These are phyloP conservation scores for Aphaenogaster ashmeadi DNA, from an alignment of 1,140 invertebrate species.

Conservation along the genomic window DNA sequence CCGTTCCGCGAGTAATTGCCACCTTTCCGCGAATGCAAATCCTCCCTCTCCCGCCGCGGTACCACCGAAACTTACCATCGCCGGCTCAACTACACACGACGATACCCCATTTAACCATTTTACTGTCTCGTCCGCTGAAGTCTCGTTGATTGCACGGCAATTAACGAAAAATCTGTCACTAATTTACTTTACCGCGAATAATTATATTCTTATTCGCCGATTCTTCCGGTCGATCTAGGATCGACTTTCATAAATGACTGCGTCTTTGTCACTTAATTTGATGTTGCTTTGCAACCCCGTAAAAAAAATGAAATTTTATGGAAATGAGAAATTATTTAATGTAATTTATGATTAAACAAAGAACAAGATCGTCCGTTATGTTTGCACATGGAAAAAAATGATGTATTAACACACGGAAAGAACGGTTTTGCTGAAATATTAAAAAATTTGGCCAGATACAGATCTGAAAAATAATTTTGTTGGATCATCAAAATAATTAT, in stretches of 20 bases:
- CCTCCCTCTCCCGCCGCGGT: constrained; percentile 59
- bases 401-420: too few relatives aligned
- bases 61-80: constrained; percentile 29
- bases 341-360: constrained; percentile 3
- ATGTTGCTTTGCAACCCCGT: not conserved
- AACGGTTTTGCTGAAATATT: too few relatives aligned
- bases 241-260: not conserved
- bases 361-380: not conserved
- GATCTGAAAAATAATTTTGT: too few relatives aligned
- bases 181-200: not conserved
- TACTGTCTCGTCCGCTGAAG: constrained; percentile 20
- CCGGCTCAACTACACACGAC: constrained; percentile 13
- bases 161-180: constrained; percentile 18
- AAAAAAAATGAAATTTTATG: not conserved
- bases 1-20: constrained; percentile 80
- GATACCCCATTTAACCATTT: constrained; percentile 51
- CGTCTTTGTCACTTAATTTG: not conserved
- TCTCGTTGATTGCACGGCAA: constrained; percentile 13
- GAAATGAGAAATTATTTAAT: constrained; percentile 11
- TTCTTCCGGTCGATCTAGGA: not conserved
- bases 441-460: too few relatives aligned
- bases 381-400: too few relatives aligned
- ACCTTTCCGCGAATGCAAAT: constrained; percentile 82
- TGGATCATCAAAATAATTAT: too few relatives aligned
- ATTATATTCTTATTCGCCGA: not conserved